Evolutionary conservation across 1,140 invertebrate species (phyloP).

Genomic region (Drosophila guanche): DNA sequence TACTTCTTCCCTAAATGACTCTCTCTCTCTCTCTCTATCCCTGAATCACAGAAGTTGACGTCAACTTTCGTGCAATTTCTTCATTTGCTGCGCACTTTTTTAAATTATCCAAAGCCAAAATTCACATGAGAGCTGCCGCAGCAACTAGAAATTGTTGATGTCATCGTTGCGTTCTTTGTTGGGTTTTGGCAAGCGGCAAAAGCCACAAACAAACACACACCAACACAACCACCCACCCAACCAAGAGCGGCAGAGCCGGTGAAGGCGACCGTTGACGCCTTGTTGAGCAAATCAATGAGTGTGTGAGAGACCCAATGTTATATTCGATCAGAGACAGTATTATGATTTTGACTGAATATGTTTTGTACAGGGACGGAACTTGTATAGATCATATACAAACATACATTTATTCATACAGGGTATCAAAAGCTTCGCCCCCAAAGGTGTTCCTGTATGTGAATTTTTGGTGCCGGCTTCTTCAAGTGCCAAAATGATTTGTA

Average conservation of each 20-base stretch:
- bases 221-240: conserved; percentile 17
- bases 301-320: conserved; percentile 16
- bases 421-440: too few relatives aligned
- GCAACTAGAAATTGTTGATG: conserved; percentile 62
- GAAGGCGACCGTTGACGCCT: conserved; percentile 7
- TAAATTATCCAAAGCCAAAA: conserved; percentile 58
- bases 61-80: conserved; percentile 62
- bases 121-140: conserved; percentile 25
- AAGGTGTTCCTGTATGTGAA: too few relatives aligned
- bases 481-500: conserved; percentile 57
- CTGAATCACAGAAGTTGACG: conserved; percentile 36
- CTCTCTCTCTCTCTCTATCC: conserved; percentile 8
- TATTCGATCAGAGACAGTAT: not conserved
- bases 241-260: conserved; percentile 3
- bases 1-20: not conserved
- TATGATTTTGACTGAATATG: not conserved
- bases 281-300: conserved; percentile 47
- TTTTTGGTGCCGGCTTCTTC: conserved; percentile 23
- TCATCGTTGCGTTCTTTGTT: conserved; percentile 65
- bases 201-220: conserved; percentile 11
- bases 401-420: too few relatives aligned
- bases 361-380: too few relatives aligned
- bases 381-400: too few relatives aligned
- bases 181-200: conserved; percentile 25
- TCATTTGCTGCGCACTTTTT: conserved; percentile 65